Percentiles rank a stretch among this genome's conserved stretches.
Conservation (phyloP, 2,888 invertebrate genomes). For the Cephus runcator region DNA sequence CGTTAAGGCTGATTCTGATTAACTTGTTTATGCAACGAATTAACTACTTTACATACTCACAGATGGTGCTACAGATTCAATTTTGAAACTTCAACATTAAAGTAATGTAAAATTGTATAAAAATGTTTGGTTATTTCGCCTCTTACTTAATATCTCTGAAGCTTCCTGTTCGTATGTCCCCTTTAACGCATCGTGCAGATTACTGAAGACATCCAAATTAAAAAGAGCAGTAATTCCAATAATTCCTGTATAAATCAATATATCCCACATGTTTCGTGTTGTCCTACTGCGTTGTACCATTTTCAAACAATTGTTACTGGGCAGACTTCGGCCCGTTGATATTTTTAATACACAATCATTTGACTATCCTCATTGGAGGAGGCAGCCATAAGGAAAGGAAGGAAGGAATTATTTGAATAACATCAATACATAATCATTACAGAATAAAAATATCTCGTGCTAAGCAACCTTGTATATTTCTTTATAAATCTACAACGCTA, state of each 20-base stretch:
- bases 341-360: background rate
- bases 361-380: background rate
- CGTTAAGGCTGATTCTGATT: background rate
- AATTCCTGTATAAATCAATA: background rate
- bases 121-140: background rate
- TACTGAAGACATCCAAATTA: background rate
- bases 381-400: no score
- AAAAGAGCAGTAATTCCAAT: background rate
- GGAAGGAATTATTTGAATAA: background rate
- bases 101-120: background rate
- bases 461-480: background rate
- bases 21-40: background rate
- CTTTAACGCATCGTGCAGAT: background rate
- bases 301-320: background rate
- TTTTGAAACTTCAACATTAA: background rate
- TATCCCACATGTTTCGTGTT: background rate
- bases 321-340: background rate
- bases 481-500: background rate
- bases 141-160: background rate
- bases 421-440: background rate
- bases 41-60: background rate
- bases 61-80: background rate
- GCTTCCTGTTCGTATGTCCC: background rate
- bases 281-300: background rate
- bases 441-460: background rate